Evolutionary conservation across 2,888 invertebrate species (phyloP), one percentile per base, ranked within the genome.

Genomic region (Pseudeuparius sepicola): DNA sequence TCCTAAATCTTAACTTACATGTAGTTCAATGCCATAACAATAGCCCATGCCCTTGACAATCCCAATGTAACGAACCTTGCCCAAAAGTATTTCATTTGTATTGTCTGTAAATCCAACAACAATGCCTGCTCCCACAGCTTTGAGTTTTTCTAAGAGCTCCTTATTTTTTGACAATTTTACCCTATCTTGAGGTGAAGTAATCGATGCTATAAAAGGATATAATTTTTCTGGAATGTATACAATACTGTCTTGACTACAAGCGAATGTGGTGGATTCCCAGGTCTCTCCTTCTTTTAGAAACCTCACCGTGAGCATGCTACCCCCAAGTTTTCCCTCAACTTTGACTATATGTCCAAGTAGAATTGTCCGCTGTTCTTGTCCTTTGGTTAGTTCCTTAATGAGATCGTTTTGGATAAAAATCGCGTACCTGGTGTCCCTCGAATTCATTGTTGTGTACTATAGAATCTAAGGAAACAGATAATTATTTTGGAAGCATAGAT

Each of bases 1-100:
- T n/a, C n/a, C n/a, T 13, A 15, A 17, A 15, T 16, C 17, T 10
- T 18, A 34, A 55, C 57, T 63, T 60, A 73, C 73, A 65, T 70
- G 59, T 48, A 74, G 49, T 49, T 71, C 68, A 40, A 74, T 59
- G 28, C 71, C 73, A 52, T 68, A 67, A 51, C 68, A 70, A 50
- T 66, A 66, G 43, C 72, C 70, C 33, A 71, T 55, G 40, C 72
- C 67, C 37, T 60, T 54, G 32, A 71, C 69, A 30, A 58, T 55
- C 17, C 73, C 73, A 47, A 72, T 68, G 48, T 64, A 72, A 45
- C 64, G 65, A 31, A 74, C 65, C 41, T 63, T 61, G 15, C 67
- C 61, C 32, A 61, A 49, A 27, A 52, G 45, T 30, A 57, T 46
- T 34, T 54, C 51, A 36, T 54, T 50, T 24, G 50, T 51, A n/a